A percentile compares a stretch with the other conserved stretches of the same genome.
phyloP scores from a whole-genome alignment of 2,888 invertebrate species.

The Pollenia angustigena region DNA sequence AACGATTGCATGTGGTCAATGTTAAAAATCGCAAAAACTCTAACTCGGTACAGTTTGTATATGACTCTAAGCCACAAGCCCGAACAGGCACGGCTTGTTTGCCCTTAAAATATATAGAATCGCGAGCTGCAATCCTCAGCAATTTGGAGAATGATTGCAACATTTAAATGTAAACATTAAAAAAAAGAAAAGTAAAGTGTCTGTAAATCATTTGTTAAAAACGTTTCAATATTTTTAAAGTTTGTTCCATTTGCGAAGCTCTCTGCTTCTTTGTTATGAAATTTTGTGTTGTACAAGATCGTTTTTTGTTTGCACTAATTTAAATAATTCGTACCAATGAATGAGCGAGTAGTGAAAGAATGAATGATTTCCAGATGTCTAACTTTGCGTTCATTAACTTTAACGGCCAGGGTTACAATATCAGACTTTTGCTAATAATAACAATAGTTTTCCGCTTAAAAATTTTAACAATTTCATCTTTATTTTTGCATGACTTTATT shows the following conservation, averaged over 20 bases:
- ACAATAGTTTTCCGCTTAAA: constrained; percentile 9
- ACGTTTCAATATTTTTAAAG: background rate
- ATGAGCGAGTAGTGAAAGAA: constrained; percentile 42
- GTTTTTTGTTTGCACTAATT: constrained; percentile 14
- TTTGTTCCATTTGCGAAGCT: background rate
- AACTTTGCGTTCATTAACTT: constrained; percentile 49
- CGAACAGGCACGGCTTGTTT: no score
- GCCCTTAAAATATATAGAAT: background rate
- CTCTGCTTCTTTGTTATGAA: constrained; percentile 24
- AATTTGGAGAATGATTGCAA: background rate
- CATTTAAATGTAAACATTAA: background rate
- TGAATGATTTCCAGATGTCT: constrained; percentile 65
- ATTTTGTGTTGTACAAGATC: background rate
- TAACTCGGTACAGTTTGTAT: no score
- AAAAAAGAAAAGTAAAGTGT: background rate
- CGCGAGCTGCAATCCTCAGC: no score
- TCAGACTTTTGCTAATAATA: constrained; percentile 12
- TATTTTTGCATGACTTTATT: constrained; percentile 3
- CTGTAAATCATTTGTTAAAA: constrained; percentile 14
- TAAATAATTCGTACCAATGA: background rate
- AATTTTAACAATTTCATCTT: background rate
- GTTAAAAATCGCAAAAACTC: no score
- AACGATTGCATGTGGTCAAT: no score
- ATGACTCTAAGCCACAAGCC: no score
- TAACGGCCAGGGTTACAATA: constrained; percentile 58